phyloP scores from a whole-genome alignment of 2,113 vertebrate genomes.

The Malurus cyaneus region DNA sequence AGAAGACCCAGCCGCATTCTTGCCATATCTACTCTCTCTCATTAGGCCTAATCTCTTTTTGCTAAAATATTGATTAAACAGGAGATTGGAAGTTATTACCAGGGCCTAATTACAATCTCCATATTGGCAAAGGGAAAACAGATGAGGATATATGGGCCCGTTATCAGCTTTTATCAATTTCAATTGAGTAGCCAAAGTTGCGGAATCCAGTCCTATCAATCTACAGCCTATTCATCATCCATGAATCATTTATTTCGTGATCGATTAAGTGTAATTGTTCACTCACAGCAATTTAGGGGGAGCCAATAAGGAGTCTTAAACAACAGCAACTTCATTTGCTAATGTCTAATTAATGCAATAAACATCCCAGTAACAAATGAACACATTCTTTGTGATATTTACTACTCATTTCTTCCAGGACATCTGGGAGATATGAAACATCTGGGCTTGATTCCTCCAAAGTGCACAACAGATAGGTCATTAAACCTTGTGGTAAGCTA shows the following conservation, averaged over 20 bases:
- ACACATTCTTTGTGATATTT: conserved; percentile 84
- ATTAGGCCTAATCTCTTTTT: conserved; percentile 84
- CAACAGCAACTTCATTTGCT: conserved; percentile 92
- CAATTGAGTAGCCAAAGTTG: conserved; percentile 88
- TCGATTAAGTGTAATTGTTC: conserved; percentile 97
- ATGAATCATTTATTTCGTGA: conserved; percentile 99
- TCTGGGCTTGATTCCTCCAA: conserved; percentile 82
- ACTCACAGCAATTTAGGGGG: conserved; percentile 91
- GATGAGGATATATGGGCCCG: conserved; percentile 83
- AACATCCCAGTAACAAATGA: conserved; percentile 91
- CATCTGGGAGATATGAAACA: conserved; percentile 87
- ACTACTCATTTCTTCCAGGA: conserved; percentile 76
- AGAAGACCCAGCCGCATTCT: conserved; percentile 73
- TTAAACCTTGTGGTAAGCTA: conserved; percentile 66
- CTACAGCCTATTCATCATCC: conserved; percentile 95
- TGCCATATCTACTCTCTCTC: conserved; percentile 73
- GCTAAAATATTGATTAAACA: conserved; percentile 91
- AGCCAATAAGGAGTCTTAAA: conserved; percentile 92
- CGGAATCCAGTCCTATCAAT: conserved; percentile 88
- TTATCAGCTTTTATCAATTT: conserved; percentile 94
- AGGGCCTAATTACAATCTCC: conserved; percentile 89
- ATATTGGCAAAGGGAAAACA: conserved; percentile 87
- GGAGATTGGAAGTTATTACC: conserved; percentile 92
- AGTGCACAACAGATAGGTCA: conserved; percentile 77
- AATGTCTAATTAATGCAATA: conserved; percentile 98